Evolutionary conservation across 2,113 vertebrate genomes (phyloP).

Genomic region (Leptocoma aspasia): DNA sequence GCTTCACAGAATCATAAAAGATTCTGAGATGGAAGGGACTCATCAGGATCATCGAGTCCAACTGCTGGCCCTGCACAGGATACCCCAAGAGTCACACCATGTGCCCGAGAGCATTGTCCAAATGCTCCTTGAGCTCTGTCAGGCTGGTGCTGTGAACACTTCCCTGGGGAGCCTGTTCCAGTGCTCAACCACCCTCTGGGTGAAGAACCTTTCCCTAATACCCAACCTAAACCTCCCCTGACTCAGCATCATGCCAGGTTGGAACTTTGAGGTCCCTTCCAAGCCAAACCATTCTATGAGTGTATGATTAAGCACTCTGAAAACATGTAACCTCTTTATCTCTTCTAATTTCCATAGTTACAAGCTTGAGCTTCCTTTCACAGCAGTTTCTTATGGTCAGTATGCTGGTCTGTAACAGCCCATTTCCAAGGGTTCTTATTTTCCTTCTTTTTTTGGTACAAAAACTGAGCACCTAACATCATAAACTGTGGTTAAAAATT

Average conservation of each 20-base stretch:
- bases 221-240: neutral
- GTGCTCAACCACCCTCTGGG: neutral
- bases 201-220: neutral
- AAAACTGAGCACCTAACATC: neutral
- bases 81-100: neutral
- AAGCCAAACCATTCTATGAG: neutral
- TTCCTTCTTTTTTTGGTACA: neutral
- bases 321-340: neutral
- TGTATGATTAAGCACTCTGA: neutral
- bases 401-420: neutral
- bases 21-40: neutral
- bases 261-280: neutral
- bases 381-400: neutral
- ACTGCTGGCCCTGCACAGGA: too few species aligned
- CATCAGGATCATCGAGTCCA: neutral
- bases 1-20: neutral
- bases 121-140: neutral
- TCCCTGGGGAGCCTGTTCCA: neutral
- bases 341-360: neutral
- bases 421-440: neutral
- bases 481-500: neutral
- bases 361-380: neutral
- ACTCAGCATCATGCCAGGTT: neutral
- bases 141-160: neutral
- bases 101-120: neutral